A percentile compares a stretch with the other conserved stretches of the same genome.
Evolutionary conservation across 2,113 vertebrate genomes (phyloP).

Genomic region (Hippolais icterina): DNA sequence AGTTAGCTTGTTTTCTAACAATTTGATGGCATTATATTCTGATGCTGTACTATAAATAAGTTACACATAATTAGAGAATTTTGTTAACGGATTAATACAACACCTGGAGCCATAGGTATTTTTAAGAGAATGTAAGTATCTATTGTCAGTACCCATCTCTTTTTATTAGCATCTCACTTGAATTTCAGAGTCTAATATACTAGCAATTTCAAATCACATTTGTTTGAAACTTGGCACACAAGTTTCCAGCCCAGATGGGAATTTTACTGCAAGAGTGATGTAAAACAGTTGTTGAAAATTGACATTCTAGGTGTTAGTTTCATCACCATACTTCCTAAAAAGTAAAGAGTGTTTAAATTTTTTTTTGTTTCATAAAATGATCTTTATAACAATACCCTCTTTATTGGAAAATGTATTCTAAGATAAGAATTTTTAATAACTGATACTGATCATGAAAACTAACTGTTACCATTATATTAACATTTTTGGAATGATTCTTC

Average conservation of each 20-base stretch:
- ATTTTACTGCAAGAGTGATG: conserved; percentile 11
- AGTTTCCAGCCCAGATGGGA: conserved; percentile 33
- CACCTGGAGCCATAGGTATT: neutral
- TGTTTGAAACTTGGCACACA: conserved; percentile 38
- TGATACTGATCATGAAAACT: neutral
- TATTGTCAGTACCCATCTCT: neutral
- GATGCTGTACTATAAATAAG: neutral
- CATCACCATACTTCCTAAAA: neutral
- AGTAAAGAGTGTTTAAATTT: neutral
- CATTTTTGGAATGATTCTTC: neutral
- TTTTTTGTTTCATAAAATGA: neutral
- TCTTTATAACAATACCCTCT: neutral
- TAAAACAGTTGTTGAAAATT: conserved; percentile 38
- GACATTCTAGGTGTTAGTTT: neutral
- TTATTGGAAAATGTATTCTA: neutral
- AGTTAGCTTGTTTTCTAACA: neutral
- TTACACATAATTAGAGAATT: neutral
- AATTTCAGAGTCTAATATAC: neutral
- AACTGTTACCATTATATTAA: neutral
- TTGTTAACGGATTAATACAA: neutral
- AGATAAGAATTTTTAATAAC: neutral
- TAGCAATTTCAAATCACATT: conserved; percentile 24
- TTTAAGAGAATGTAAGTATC: neutral
- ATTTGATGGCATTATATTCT: neutral
- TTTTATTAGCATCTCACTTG: conserved; percentile 9